Base-by-base conservation (phyloP, 2,797 vertebrate species). In the Tragopan temminckii region DNA sequence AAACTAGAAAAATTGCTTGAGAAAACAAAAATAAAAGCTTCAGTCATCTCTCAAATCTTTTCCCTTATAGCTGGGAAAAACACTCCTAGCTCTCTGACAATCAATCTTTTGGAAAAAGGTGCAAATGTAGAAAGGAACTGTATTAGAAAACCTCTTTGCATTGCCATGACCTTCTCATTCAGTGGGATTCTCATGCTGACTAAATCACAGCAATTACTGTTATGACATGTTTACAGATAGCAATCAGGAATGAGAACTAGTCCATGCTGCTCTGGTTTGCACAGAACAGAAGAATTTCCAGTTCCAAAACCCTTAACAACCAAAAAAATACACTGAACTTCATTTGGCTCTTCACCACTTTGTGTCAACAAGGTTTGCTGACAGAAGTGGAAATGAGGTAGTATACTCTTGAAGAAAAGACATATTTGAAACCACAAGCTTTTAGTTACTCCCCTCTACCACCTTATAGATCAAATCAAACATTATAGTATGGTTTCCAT, bases 71-170 rank as follows among this genome's bases (percentile, higher is more conserved):
- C 33, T 64, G 43, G 70, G 14, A 63, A 31, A 79, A 79, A 64
- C 2, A 13, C 31, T 89, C 24, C 38, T 48, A 90, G 66, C 4
- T 80, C 43, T 64, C 62, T 7, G 46, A 58, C 53, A n/a, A 55
- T n/a, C 53, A n/a, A n/a, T 55, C 31, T 55, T 64, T n/a, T 33
- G 61, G 36, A 46, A 29, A 25, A 7, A 29, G 42, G 12, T 50
- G 14, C 1, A 8, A 71, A 50, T 11, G 33, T 5, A 53, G 45
- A 61, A 43, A 0, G 0, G 67, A 79, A 33, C 36, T 0, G 0
- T 4, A 40, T 38, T 23, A 82, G 58, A 84, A 91, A 86, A 85
- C 7, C 48, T 78, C 67, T 57, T n/a, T 58, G 85, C 79, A 24
- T 23, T 62, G 35, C 70, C 81, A 36, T 29, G 85, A 81, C 74